phyloP scores from a whole-genome alignment of 2,113 vertebrate genomes.

The Bujurquina vittata region DNA sequence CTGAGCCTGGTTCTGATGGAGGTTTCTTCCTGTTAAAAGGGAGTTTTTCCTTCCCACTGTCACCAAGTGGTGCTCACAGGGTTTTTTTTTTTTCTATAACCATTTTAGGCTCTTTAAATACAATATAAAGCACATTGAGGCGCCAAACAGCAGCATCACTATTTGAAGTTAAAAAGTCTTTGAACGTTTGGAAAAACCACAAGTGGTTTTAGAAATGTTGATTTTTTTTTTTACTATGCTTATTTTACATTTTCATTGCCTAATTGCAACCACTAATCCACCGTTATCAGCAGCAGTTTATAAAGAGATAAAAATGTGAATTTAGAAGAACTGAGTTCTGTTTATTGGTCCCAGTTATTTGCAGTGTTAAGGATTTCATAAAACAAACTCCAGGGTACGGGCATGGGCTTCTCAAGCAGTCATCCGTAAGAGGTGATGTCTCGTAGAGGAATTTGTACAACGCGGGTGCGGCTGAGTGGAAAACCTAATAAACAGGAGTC shows the following conservation, averaged over 20 bases:
- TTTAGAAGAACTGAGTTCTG: fast-evolving
- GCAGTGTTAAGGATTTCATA: background rate
- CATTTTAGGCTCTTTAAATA: too few species aligned
- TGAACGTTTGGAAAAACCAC: background rate
- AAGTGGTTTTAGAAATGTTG: background rate
- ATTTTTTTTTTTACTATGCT: background rate
- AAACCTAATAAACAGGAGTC: background rate
- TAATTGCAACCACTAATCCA: background rate
- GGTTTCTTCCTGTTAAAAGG: too few species aligned
- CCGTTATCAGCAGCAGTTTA: background rate
- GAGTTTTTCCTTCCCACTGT: too few species aligned
- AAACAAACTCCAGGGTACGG: background rate
- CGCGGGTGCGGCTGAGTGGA: background rate
- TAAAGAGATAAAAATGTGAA: background rate
- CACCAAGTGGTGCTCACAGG: too few species aligned
- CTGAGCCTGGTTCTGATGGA: too few species aligned
- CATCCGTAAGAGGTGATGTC: background rate
- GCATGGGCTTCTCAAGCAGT: background rate
- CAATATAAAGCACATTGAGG: too few species aligned
- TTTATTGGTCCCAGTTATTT: background rate
- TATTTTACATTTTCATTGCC: background rate
- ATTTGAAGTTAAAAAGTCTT: background rate
- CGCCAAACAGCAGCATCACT: background rate
- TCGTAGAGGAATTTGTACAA: background rate
- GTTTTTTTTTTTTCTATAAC: too few species aligned